Percentiles rank a stretch among this genome's conserved stretches.
phyloP scores from a whole-genome alignment of 2,888 invertebrate species.

The Oligia fasciuncula region DNA sequence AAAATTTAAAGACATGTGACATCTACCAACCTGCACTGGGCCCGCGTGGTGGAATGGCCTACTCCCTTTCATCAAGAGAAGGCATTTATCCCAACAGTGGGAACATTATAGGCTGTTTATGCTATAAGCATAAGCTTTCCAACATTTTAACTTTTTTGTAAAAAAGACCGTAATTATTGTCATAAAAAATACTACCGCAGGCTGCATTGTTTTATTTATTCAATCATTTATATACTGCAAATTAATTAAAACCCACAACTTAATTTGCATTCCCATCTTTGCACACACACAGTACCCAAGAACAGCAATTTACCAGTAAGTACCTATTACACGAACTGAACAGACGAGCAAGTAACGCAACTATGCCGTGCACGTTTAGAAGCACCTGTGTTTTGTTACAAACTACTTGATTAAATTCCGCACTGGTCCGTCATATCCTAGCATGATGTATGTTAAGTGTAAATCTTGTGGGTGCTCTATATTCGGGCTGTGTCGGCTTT shows the following conservation, averaged over 20 bases:
- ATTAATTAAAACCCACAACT: slow-evolving; percentile 4
- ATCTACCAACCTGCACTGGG: no score
- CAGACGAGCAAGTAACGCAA: slow-evolving; percentile 63
- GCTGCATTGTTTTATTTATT: background rate
- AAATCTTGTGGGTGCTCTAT: slow-evolving; percentile 62
- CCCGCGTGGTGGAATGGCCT: no score
- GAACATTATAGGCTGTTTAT: no score
- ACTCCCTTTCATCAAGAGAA: no score
- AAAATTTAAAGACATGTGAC: no score
- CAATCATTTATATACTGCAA: background rate
- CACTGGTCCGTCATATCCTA: slow-evolving; percentile 65
- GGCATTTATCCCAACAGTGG: no score
- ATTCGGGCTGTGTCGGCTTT: slow-evolving; percentile 49
- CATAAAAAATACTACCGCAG: background rate
- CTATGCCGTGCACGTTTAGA: slow-evolving; percentile 69
- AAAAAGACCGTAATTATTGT: background rate
- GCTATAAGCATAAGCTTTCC: background rate
- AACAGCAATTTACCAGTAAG: slow-evolving; percentile 51
- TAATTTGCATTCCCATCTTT: slow-evolving; percentile 29
- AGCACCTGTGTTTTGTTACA: slow-evolving; percentile 73
- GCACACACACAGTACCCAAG: slow-evolving; percentile 18
- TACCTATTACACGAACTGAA: slow-evolving; percentile 46
- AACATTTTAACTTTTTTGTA: background rate
- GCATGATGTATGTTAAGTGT: slow-evolving; percentile 67
- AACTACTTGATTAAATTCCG: slow-evolving; percentile 74